Base-by-base conservation (phyloP, 2,888 invertebrate genomes). In the Pollenia angustigena region DNA sequence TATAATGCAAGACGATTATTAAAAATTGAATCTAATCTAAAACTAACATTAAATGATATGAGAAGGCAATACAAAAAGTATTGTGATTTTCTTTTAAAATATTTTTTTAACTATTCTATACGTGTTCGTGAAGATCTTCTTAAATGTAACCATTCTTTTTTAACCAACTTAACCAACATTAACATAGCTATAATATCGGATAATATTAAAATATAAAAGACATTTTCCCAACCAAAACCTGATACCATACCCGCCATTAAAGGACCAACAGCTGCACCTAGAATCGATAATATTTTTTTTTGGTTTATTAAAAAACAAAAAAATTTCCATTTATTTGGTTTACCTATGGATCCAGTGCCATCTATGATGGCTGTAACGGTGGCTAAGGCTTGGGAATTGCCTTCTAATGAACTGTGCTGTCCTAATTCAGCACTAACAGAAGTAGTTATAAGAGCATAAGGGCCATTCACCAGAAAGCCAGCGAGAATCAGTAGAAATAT, bases 341-440 rank as follows among this genome's bases (percentile, higher is more conserved):
- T 89, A 91, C 91, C 93, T 85, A 94, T 92, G 3, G 93, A 93
- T 9, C 99, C 99, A 0, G 99, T 99, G 64, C 99, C 99, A 93
- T 99, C 99, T 64, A 99, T 99, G 90, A 99, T 98, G 32, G 99
- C 98, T 0, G 99, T 98, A n/a, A 99, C 99, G 0, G 99, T 99
- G 9, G 99, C 98, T 84, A 99, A 93, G 7, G 99, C 99, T 91
- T 96, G 97, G 0, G 97, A 94, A 93, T 97, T 97, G 2, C 97
- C 97, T 74, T 96, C 95, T 78, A 99, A 94, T 85, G 96, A 96
- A 88, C 96, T 95, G 94, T 98, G 98, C 0, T 97, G 97, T 16
- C 99, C 95, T 8, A 99, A 94, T 92, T 99, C 99, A 0, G 99
- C 98, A 78, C 98, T 97, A 52, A 99, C 99, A 0, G 98, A 98